These are phyloP conservation scores for Kradibia gibbosae DNA, from an alignment of 1,140 invertebrate genomes.

Conservation along the genomic window DNA sequence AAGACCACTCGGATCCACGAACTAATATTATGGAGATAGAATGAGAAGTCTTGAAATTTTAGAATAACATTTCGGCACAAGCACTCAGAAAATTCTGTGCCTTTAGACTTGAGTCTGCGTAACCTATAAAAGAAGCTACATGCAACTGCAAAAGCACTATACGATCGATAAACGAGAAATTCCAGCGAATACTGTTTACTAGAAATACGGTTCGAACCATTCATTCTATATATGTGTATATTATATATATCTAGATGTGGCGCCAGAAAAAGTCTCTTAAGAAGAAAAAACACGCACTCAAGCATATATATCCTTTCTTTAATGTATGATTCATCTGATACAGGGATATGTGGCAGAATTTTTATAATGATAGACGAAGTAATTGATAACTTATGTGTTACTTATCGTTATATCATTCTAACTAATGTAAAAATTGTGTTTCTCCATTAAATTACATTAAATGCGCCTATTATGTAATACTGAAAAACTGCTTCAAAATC, in stretches of 20 bases:
- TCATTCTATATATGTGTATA: neutral
- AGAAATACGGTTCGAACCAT: neutral
- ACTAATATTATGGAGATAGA: neutral
- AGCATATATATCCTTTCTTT: conserved; percentile 4
- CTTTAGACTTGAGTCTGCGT: neutral
- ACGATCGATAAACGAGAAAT: conserved; percentile 24
- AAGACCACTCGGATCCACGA: neutral
- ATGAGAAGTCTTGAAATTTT: neutral
- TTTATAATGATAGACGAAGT: neutral
- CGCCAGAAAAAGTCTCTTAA: neutral
- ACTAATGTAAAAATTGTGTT: neutral
- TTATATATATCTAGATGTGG: neutral
- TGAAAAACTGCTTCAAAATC: too few species aligned
- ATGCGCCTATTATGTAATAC: too few species aligned
- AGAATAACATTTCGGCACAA: neutral
- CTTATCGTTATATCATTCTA: neutral
- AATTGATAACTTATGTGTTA: neutral
- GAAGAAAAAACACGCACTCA: neutral
- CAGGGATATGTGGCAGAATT: neutral
- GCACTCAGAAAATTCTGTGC: neutral
- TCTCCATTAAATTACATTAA: neutral
- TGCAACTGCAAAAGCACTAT: neutral
- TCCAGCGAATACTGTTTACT: conserved; percentile 33
- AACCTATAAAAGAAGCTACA: neutral
- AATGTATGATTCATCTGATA: conserved; percentile 17